Evolutionary conservation across 1,140 invertebrate species (phyloP).

Genomic region (Magallana ariakensis): DNA sequence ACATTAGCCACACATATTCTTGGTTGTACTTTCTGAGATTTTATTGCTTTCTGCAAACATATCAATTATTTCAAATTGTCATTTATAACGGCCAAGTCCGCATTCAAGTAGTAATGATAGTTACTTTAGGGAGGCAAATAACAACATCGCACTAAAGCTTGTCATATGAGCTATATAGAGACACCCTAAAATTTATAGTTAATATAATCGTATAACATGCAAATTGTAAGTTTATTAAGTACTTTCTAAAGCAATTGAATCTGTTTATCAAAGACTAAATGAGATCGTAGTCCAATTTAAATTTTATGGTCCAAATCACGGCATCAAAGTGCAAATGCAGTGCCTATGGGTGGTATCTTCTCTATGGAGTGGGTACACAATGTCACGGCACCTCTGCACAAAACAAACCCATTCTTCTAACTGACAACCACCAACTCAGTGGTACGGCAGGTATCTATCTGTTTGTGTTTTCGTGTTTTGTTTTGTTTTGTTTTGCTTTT

Average conservation of each 20-base stretch:
- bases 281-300: no score
- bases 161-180: no score
- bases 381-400: neutral
- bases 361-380: neutral
- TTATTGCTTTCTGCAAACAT: constrained; percentile 9
- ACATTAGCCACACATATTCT: neutral
- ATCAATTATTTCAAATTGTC: constrained; percentile 22
- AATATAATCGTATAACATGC: no score
- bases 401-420: neutral
- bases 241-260: no score
- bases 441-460: neutral
- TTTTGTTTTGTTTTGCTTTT: no score
- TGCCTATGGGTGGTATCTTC: neutral
- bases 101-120: no score
- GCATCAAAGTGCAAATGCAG: neutral
- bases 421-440: neutral
- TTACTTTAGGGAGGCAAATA: no score
- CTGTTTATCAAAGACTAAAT: no score
- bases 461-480: no score
- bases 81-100: neutral
- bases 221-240: no score
- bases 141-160: no score
- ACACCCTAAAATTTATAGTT: no score
- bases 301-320: neutral
- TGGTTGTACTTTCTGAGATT: neutral